These are phyloP conservation scores for Sphyrna mokarran DNA, from an alignment of 2,113 vertebrate genomes.

Conservation along the genomic window DNA sequence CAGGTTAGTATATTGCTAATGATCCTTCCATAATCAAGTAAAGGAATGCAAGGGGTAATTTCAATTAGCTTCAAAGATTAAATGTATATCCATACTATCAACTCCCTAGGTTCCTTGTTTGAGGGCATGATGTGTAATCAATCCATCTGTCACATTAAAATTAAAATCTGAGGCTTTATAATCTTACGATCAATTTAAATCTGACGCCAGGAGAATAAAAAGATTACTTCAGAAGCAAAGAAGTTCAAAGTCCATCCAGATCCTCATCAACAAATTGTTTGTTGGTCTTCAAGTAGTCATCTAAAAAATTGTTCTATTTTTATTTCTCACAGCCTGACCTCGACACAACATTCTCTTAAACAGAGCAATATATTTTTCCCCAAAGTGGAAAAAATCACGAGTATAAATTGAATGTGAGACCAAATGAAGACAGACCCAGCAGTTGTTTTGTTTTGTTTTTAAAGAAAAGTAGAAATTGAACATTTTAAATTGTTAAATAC, in stretches of 20 bases:
- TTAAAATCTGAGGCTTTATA: neutral
- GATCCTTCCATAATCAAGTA: neutral
- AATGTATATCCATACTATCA: neutral
- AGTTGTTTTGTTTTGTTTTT: neutral
- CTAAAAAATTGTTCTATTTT: neutral
- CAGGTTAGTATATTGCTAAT: neutral
- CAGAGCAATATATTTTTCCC: neutral
- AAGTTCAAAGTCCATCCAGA: neutral
- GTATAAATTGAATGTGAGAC: neutral
- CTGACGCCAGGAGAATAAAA: neutral
- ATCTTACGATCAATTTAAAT: neutral
- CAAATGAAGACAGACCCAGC: neutral
- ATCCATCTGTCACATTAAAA: neutral
- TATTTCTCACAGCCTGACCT: neutral
- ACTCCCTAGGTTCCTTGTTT: conserved; percentile 14
- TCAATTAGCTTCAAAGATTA: conserved; percentile 7
- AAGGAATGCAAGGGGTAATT: too few species aligned
- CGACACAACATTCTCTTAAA: neutral
- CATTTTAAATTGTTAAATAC: neutral
- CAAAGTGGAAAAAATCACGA: neutral
- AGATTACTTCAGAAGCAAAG: neutral
- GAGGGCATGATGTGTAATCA: neutral
- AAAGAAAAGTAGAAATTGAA: neutral
- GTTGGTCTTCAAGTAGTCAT: too few species aligned
- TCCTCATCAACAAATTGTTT: neutral